Percentiles rank a stretch among this genome's conserved stretches.
Evolutionary conservation across 2,797 vertebrate species (phyloP).

Genomic region (Agapornis canus): DNA sequence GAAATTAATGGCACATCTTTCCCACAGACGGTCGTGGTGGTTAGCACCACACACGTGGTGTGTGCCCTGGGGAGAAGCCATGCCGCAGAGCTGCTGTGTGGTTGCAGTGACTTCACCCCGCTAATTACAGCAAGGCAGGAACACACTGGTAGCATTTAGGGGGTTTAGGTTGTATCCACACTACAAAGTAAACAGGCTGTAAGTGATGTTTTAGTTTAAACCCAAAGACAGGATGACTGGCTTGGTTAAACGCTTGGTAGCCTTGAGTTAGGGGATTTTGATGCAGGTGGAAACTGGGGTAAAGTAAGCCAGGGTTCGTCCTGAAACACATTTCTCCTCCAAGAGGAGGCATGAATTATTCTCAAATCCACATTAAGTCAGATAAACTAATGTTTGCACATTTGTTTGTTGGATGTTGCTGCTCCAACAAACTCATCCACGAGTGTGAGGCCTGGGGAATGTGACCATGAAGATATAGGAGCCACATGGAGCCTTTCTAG

Average conservation of each 20-base stretch:
- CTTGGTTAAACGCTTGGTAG: not conserved
- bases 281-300: not conserved
- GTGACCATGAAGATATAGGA: not conserved
- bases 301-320: not conserved
- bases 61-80: not conserved
- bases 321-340: not conserved
- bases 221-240: not conserved
- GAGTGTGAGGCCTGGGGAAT: accelerated
- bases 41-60: not conserved
- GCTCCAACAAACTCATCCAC: not conserved
- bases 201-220: not conserved
- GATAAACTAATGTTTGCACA: not conserved
- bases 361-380: not conserved
- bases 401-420: not conserved
- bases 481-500: not conserved
- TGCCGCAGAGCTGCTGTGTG: accelerated
- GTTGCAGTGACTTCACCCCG: not conserved
- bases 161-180: conserved; percentile 24
- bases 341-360: not conserved
- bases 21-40: not conserved
- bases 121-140: not conserved
- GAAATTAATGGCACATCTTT: not conserved
- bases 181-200: conserved; percentile 7
- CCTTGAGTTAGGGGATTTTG: not conserved
- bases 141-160: not conserved